Percentiles rank a stretch among this genome's conserved stretches.
Conservation (phyloP, 2,888 invertebrate genomes). For the Eristalinus aeneus region DNA sequence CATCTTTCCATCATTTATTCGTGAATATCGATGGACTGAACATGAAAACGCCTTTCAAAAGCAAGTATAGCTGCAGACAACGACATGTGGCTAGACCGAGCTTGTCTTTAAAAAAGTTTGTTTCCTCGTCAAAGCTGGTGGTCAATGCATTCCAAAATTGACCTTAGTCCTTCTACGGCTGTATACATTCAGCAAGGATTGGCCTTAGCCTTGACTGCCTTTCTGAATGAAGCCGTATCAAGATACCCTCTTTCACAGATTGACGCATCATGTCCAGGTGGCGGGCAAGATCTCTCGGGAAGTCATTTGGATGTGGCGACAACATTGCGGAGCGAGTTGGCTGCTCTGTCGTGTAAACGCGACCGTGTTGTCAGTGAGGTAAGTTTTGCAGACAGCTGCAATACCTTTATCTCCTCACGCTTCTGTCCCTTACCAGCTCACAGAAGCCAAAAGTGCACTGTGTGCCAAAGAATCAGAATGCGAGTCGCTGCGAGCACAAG, state of each 20-base stretch:
- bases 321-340: slow-evolving; percentile 90
- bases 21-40: too few relatives aligned
- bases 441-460: slow-evolving; percentile 87
- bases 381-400: slow-evolving; percentile 73
- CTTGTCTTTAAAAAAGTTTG: too few relatives aligned
- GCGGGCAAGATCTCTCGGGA: slow-evolving; percentile 75
- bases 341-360: slow-evolving; percentile 91
- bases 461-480: slow-evolving; percentile 88
- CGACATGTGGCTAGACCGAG: too few relatives aligned
- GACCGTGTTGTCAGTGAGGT: slow-evolving; percentile 90
- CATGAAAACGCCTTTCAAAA: too few relatives aligned
- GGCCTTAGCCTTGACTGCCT: not conserved
- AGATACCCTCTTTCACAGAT: slow-evolving; percentile 68
- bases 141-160: too few relatives aligned
- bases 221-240: not conserved
- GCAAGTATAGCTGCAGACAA: too few relatives aligned
- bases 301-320: slow-evolving; percentile 86
- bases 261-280: slow-evolving; percentile 73
- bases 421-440: slow-evolving; percentile 81
- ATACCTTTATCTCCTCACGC: not conserved
- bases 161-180: too few relatives aligned
- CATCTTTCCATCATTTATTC: too few relatives aligned
- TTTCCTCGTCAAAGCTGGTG: too few relatives aligned
- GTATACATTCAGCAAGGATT: too few relatives aligned
- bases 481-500: slow-evolving; percentile 91